These are phyloP conservation scores for Blastobasis lacticolella DNA, from an alignment of 2,888 invertebrate genomes.

Conservation along the genomic window DNA sequence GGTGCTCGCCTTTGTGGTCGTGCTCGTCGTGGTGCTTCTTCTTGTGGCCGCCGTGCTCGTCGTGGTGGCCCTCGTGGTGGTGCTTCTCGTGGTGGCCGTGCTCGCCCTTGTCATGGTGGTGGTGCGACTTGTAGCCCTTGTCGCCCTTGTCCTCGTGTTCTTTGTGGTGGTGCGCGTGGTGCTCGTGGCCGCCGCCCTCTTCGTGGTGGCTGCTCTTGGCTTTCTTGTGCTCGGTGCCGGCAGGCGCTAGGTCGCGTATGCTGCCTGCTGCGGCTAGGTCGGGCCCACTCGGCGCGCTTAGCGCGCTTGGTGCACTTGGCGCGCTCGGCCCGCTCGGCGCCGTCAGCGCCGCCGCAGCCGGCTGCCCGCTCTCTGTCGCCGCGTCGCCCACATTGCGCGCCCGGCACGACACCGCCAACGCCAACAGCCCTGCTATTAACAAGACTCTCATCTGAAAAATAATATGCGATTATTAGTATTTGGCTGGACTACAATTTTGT, in stretches of 20 bases:
- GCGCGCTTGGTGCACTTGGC: not conserved
- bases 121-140: constrained; percentile 84
- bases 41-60: constrained; percentile 85
- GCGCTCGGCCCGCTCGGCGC: constrained; percentile 19
- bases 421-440: constrained; percentile 39
- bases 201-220: constrained; percentile 71
- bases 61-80: constrained; percentile 84
- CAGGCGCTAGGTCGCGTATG: constrained; percentile 55
- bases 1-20: constrained; percentile 83
- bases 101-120: constrained; percentile 85
- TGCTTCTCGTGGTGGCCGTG: constrained; percentile 86
- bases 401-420: constrained; percentile 31
- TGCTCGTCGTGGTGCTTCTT: constrained; percentile 86
- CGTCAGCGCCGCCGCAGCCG: constrained; percentile 18
- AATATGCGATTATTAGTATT: not conserved
- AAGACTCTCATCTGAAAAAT: constrained; percentile 42
- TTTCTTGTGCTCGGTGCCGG: constrained; percentile 66
- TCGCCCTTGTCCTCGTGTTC: constrained; percentile 85
- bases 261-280: constrained; percentile 17
- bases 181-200: constrained; percentile 80
- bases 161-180: constrained; percentile 79
- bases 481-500: not conserved
- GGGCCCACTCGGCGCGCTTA: constrained; percentile 2
- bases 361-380: constrained; percentile 33
- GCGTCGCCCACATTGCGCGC: constrained; percentile 43